A percentile compares a stretch with the other conserved stretches of the same genome.
Conservation (phyloP, 2,113 vertebrate species). For the Paralichthys olivaceus region DNA sequence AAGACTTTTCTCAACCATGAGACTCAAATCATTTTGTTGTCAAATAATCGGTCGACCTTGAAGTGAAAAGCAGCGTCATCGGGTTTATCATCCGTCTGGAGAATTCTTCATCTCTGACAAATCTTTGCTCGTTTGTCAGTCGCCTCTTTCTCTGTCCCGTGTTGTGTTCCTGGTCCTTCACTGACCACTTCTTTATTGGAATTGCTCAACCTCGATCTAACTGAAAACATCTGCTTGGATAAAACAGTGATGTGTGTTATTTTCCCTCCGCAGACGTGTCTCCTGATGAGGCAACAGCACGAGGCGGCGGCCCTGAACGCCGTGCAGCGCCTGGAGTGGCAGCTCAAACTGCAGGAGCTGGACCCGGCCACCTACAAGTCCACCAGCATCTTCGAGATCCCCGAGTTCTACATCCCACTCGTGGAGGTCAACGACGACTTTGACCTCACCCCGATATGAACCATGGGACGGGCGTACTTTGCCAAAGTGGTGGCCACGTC, state of each 20-base stretch:
- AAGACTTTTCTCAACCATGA: no score
- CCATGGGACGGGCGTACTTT: neutral
- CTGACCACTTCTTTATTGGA: neutral
- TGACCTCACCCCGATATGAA: constrained; percentile 97
- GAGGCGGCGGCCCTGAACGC: constrained; percentile 98
- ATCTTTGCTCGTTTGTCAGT: neutral
- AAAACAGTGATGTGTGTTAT: neutral
- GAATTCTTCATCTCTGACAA: neutral
- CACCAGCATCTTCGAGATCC: constrained; percentile 98
- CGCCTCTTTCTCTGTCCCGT: no score
- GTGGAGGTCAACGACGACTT: constrained; percentile 99
- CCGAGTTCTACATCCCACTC: constrained; percentile 98
- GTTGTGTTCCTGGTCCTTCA: neutral
- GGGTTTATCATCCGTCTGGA: neutral
- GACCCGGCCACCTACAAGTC: constrained; percentile 97
- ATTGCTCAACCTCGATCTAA: neutral
- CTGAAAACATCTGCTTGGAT: constrained; percentile 4
- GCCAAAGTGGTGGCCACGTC: constrained; percentile 12
- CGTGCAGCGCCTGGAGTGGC: constrained; percentile 97
- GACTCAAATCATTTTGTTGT: neutral
- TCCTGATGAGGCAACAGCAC: constrained; percentile 98
- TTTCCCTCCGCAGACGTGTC: constrained; percentile 87
- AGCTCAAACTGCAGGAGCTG: constrained; percentile 97
- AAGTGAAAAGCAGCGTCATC: neutral
- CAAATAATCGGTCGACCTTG: neutral